Percentiles rank a stretch among this genome's conserved stretches.
Evolutionary conservation across 1,140 invertebrate species (phyloP).

Genomic region (Sminthurinus signatus): DNA sequence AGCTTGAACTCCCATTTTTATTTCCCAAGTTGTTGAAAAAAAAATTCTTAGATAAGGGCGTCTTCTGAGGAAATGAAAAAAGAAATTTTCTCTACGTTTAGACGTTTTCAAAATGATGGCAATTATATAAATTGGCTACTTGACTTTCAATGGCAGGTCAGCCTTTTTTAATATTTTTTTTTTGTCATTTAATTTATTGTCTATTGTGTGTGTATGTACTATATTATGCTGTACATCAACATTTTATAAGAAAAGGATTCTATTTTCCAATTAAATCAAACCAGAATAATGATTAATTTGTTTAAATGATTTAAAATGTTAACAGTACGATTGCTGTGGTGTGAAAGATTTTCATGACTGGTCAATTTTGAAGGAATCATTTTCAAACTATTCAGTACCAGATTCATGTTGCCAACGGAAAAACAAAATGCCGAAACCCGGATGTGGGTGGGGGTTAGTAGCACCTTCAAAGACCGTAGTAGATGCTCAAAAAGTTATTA

Average conservation of each 20-base stretch:
- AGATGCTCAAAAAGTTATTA: neutral
- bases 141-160: conserved; percentile 28
- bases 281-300: neutral
- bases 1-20: no score
- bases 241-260: no score
- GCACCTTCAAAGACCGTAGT: neutral
- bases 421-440: neutral
- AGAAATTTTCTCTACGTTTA: conserved; percentile 17
- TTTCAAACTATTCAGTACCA: conserved; percentile 8
- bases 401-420: conserved; percentile 15
- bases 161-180: no score
- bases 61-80: neutral
- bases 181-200: neutral
- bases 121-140: conserved; percentile 7
- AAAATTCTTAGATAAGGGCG: no score
- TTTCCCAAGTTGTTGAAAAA: no score
- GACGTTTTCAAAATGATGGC: neutral
- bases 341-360: conserved; percentile 21
- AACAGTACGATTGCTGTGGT: conserved; percentile 28
- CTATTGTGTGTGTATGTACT: neutral
- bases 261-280: no score
- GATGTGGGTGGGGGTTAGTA: conserved; percentile 7
- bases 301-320: neutral
- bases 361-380: neutral
- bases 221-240: no score